Evolutionary conservation across 2,888 invertebrate genomes (phyloP), one percentile per base, ranked within the genome.

Genomic region (Limnephilus rhombicus): DNA sequence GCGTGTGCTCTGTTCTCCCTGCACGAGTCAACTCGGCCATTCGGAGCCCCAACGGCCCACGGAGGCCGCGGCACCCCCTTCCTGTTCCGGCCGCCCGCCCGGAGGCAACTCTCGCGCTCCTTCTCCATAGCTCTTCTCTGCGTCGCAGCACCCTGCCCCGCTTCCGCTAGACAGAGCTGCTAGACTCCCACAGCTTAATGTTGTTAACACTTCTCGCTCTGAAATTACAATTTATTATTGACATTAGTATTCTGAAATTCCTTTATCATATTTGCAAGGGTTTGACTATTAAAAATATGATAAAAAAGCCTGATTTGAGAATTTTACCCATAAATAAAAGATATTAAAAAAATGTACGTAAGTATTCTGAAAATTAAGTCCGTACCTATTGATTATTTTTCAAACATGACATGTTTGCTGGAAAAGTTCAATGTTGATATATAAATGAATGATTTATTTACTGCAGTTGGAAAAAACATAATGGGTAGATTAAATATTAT

Each of bases 1-100:
- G 94, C 94, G 94, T 95, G 95, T 94, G 94, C 94, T 95, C 96
- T 96, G 96, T 95, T 95, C 94, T 95, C 95, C 95, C 96, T 96
- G 96, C 97, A 97, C 98, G 98, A 99, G 98, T 99, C 99, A 99
- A 98, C 98, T 98, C 97, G 99, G 99, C 99, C 98, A 99, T 96
- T 98, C 98, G 96, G 98, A 97, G 96, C 98, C 98, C 98, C 98
- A 98, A 94, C 98, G 98, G 95, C 98, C 98, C 95, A 98, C 98
- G 95, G 97, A 97, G 96, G 98, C 98, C 96, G 97, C 97, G 95
- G 97, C 97, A 94, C 96, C 96, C 94, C 95, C 95, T 94, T 96
- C 96, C 94, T 94, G 94, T 95, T 93, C 95, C 95, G 94, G 95
- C 95, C 95, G 96, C 96, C 94, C 96, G 96, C 95, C 96, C 96